These are phyloP conservation scores for Leptopilina syphax DNA, from an alignment of 2,888 invertebrate species.

Conservation along the genomic window DNA sequence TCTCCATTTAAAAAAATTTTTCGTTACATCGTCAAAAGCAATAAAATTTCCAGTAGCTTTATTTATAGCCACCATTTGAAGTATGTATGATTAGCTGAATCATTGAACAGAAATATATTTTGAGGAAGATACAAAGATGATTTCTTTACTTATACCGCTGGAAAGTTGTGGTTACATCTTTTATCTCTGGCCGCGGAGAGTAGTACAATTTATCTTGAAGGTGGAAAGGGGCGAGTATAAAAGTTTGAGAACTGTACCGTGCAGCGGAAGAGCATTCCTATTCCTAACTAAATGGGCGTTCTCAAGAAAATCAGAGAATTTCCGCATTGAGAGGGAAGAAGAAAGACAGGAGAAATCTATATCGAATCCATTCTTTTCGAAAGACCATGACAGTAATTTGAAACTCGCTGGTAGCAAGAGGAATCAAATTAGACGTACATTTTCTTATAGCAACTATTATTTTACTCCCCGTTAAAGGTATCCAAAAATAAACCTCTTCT, in stretches of 20 bases:
- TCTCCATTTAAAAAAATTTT: no score
- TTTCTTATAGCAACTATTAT: neutral
- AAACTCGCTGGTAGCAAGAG: neutral
- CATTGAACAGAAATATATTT: neutral
- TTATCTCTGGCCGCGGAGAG: conserved; percentile 24
- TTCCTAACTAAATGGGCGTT: conserved; percentile 35
- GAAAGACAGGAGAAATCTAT: conserved; percentile 19
- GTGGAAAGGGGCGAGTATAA: conserved; percentile 4
- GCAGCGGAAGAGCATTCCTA: conserved; percentile 24
- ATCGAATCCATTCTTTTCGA: conserved; percentile 21
- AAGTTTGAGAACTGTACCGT: conserved; percentile 25
- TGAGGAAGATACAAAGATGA: neutral
- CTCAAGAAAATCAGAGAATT: conserved; percentile 35
- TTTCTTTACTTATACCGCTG: conserved; percentile 18
- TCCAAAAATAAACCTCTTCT: neutral
- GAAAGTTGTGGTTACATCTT: conserved; percentile 1
- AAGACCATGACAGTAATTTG: conserved; percentile 21
- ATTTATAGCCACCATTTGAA: neutral
- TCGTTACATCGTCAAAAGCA: no score
- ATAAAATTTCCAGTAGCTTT: no score
- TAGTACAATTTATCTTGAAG: conserved; percentile 25
- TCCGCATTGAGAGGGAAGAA: conserved; percentile 28
- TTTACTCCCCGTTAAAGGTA: neutral
- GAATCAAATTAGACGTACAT: neutral
- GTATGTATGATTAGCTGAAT: neutral